Percentiles rank a stretch among this genome's conserved stretches.
Conservation (phyloP, 2,113 vertebrate species). For the Sapajus apella region DNA sequence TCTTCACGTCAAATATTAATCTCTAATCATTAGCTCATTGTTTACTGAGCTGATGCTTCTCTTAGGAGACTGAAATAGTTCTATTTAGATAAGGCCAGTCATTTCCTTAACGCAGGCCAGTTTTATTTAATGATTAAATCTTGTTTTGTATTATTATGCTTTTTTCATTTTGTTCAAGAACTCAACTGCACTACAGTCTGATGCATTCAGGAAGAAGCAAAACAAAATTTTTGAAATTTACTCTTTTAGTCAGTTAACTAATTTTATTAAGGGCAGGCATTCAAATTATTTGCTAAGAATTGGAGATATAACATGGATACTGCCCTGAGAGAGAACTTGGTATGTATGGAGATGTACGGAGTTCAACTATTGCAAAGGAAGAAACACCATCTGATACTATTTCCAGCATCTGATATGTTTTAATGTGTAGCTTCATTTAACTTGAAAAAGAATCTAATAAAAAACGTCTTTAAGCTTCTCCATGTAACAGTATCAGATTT, state of each 20-base stretch:
- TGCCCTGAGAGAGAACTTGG: not conserved
- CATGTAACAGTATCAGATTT: not conserved
- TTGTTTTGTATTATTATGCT: not conserved
- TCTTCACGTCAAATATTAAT: too few species aligned
- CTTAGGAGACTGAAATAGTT: not conserved
- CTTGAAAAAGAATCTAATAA: not conserved
- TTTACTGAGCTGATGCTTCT: not conserved
- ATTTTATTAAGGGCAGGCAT: not conserved
- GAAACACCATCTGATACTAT: not conserved
- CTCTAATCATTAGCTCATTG: not conserved
- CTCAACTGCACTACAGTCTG: not conserved
- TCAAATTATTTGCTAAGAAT: not conserved
- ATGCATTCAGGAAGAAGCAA: not conserved
- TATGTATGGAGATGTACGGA: too few species aligned
- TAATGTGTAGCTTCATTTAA: not conserved
- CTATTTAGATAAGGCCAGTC: not conserved
- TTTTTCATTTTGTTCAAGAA: conserved; percentile 3
- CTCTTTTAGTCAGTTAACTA: not conserved
- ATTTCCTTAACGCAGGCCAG: not conserved
- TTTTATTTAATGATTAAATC: not conserved
- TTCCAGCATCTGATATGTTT: not conserved
- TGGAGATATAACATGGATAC: not conserved
- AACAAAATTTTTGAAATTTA: not conserved
- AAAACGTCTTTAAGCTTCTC: not conserved
- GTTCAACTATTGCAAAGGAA: not conserved